These are phyloP conservation scores for Athetis lepigone DNA, from an alignment of 2,888 invertebrate species.

Conservation along the genomic window DNA sequence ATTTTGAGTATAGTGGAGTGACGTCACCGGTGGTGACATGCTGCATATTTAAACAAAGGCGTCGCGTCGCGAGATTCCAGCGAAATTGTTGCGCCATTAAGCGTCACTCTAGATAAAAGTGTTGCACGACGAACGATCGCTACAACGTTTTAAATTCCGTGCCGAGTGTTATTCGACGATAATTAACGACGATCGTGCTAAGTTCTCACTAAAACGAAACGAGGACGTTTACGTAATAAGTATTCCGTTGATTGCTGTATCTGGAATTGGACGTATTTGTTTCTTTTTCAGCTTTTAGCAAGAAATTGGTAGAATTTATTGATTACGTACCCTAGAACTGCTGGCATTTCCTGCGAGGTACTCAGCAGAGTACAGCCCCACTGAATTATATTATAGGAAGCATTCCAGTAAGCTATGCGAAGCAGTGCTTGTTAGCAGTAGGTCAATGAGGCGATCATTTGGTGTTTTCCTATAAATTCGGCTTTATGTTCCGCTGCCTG, in stretches of 20 bases:
- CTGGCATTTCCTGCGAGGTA: background rate
- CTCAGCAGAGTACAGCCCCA: background rate
- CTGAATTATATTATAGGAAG: conserved; percentile 8
- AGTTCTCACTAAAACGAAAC: conserved; percentile 37
- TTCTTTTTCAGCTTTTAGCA: conserved; percentile 11
- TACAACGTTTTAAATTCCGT: conserved; percentile 49
- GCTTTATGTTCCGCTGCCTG: conserved; percentile 47
- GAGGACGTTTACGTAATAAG: conserved; percentile 11
- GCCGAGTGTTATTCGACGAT: conserved; percentile 55
- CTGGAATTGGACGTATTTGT: conserved; percentile 7
- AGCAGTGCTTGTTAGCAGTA: conserved; percentile 32
- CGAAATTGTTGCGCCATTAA: conserved; percentile 65
- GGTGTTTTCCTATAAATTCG: conserved; percentile 58
- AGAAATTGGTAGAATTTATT: background rate
- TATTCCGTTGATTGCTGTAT: conserved; percentile 16
- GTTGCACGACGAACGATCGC: conserved; percentile 40
- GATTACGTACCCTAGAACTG: background rate
- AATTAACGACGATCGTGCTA: conserved; percentile 56
- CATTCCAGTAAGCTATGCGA: conserved; percentile 12
- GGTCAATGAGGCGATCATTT: conserved; percentile 53
- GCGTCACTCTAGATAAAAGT: conserved; percentile 65
- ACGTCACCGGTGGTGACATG: conserved; percentile 84
- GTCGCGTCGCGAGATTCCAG: conserved; percentile 63
- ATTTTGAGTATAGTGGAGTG: conserved; percentile 80
- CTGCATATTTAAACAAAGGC: conserved; percentile 82